Evolutionary conservation across 2,888 invertebrate genomes (phyloP), one percentile per base, ranked within the genome.

Genomic region (Operophtera brumata): DNA sequence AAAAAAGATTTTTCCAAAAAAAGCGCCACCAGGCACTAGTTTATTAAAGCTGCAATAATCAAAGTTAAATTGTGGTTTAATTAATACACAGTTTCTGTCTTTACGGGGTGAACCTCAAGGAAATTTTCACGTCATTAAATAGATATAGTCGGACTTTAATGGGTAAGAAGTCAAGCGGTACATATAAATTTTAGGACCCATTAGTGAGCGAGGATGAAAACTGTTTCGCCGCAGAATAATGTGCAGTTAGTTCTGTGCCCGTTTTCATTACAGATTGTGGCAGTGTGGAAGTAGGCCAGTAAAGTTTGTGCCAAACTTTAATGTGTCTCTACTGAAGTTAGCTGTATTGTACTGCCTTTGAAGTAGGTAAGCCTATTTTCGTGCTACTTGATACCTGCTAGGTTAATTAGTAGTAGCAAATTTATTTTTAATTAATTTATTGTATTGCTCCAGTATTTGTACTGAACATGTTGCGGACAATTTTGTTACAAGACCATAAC

Each of bases 61-160:
- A 30, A 9, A 30, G 8, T 30, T 9, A 30, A 30, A 30, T 8
- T n/a, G 12, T 41, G 32, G 34, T 49, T 47, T 30, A 43, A 54
- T 50, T 54, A 54, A 44, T 47, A 46, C 43, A 43, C 47, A 35
- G 47, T 57, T 49, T 37, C 26, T n/a, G 34, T 37, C 40, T 47
- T 53, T 47, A 57, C 40, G 47, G 49, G 61, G 56, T 57, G 51
- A 61, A 61, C 56, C 52, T 64, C 45, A 59, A 64, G 56, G 57
- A 58, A 54, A 56, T 64, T 64, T 61, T 59, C 64, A 64, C 59
- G 47, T 56, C 56, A 59, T 61, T 59, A 61, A 58, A 59, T 57
- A 59, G 57, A 59, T 44, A 57, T 61, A 57, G 59, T 54, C 46
- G 50, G 20, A 52, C 57, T 59, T 58, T 54, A 59, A 62, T 58